phyloP scores from a whole-genome alignment of 2,888 invertebrate species.

The Hanleya hanleyi region DNA sequence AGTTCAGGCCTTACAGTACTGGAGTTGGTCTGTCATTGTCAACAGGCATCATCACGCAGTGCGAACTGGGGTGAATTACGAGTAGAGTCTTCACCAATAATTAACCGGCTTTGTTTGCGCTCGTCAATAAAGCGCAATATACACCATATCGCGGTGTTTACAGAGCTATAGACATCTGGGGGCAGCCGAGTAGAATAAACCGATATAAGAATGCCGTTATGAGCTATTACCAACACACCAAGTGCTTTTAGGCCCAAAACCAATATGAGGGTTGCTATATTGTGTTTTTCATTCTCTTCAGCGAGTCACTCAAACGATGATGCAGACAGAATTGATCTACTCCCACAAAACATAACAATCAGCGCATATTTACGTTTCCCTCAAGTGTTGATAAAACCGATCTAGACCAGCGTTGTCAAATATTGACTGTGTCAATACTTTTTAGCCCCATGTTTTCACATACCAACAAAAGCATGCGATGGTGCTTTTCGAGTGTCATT shows the following conservation, averaged over 20 bases:
- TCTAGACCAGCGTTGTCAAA: neutral
- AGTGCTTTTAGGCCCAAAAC: neutral
- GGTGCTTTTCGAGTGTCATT: constrained; percentile 9
- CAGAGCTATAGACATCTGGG: neutral
- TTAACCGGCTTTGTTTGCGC: neutral
- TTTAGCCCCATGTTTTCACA: constrained; percentile 7
- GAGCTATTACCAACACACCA: neutral
- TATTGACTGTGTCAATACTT: constrained; percentile 5
- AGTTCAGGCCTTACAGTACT: too few relatives aligned
- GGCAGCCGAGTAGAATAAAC: too few relatives aligned
- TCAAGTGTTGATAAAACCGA: constrained; percentile 5
- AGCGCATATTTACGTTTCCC: neutral
- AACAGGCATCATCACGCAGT: too few relatives aligned
- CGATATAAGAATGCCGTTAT: neutral
- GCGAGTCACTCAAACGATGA: neutral
- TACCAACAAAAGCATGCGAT: constrained; percentile 12
- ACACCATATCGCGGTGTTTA: neutral
- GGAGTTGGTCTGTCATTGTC: too few relatives aligned
- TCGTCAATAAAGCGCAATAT: neutral
- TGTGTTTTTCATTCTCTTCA: constrained; percentile 2
- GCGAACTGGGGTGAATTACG: neutral
- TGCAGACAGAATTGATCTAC: neutral
- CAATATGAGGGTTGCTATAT: constrained; percentile 2
- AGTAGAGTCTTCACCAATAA: constrained; percentile 3
- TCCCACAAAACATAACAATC: neutral